These are phyloP conservation scores for Arremon brunneinucha DNA, from an alignment of 2,797 vertebrate genomes.

Conservation along the genomic window DNA sequence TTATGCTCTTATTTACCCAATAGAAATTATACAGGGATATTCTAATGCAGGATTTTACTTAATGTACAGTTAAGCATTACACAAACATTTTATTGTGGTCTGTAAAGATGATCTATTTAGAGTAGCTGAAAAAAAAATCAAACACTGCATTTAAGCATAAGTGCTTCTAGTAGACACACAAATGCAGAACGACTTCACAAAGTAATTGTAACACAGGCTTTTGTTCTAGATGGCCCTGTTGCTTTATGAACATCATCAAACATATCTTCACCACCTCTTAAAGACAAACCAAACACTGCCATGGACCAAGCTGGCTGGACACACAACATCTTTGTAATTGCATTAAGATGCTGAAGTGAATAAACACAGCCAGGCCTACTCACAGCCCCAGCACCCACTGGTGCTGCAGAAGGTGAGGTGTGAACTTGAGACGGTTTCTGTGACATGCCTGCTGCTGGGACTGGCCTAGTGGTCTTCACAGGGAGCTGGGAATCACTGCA, in stretches of 20 bases:
- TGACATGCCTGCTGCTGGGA: neutral
- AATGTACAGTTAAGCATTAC: constrained; percentile 48
- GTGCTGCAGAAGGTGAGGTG: neutral
- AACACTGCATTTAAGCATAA: neutral
- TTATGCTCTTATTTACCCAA: constrained; percentile 23
- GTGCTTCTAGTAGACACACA: neutral
- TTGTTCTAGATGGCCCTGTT: neutral
- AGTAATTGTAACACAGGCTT: neutral
- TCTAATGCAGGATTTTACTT: constrained; percentile 47
- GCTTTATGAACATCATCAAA: neutral
- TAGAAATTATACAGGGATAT: constrained; percentile 7
- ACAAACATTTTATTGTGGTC: constrained; percentile 51
- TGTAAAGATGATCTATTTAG: constrained; percentile 46
- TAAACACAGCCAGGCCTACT: neutral
- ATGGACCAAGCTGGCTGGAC: neutral
- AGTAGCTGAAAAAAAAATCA: constrained; percentile 3
- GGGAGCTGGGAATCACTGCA: neutral
- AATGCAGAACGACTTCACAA: neutral
- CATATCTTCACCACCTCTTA: neutral
- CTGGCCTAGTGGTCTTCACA: neutral
- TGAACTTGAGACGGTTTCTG: neutral
- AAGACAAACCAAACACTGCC: neutral
- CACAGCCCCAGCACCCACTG: neutral
- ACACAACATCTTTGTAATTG: neutral
- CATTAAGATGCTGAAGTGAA: neutral